These are phyloP conservation scores for Zaprionus ghesquierei DNA, from an alignment of 1,140 invertebrate species.

Conservation along the genomic window DNA sequence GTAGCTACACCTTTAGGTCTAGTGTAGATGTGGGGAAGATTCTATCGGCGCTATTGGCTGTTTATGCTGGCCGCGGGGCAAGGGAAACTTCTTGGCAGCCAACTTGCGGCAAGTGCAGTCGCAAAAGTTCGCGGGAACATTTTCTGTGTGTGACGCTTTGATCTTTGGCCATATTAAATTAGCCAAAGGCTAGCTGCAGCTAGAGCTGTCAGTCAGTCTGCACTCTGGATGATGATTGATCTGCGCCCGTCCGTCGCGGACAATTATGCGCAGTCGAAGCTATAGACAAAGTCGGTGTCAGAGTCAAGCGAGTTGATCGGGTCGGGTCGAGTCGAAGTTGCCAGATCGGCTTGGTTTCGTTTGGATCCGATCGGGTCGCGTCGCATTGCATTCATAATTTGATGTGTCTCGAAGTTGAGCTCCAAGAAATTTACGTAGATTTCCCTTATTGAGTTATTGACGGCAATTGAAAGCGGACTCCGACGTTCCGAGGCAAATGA, in stretches of 20 bases:
- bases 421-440: slow-evolving; percentile 36
- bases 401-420: slow-evolving; percentile 68
- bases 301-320: slow-evolving; percentile 58
- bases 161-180: slow-evolving; percentile 81
- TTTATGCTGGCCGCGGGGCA: slow-evolving; percentile 34
- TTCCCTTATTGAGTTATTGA: slow-evolving; percentile 74
- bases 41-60: slow-evolving; percentile 36
- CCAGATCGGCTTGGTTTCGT: slow-evolving; percentile 12
- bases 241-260: slow-evolving; percentile 59
- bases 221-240: slow-evolving; percentile 61
- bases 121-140: slow-evolving; percentile 74
- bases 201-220: background rate
- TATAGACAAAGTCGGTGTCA: slow-evolving; percentile 1
- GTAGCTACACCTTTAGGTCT: background rate
- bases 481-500: slow-evolving; percentile 52
- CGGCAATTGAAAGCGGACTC: slow-evolving; percentile 67
- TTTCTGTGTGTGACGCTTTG: slow-evolving; percentile 51
- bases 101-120: slow-evolving; percentile 62
- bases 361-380: slow-evolving; percentile 54
- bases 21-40: slow-evolving; percentile 11
- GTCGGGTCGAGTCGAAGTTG: slow-evolving; percentile 43
- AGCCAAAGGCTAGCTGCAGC: slow-evolving; percentile 63
- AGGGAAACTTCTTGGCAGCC: slow-evolving; percentile 13
- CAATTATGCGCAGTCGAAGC: slow-evolving; percentile 51
- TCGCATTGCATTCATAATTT: slow-evolving; percentile 74